These are phyloP conservation scores for Batillaria attramentaria DNA, from an alignment of 1,140 invertebrate genomes.

Conservation along the genomic window DNA sequence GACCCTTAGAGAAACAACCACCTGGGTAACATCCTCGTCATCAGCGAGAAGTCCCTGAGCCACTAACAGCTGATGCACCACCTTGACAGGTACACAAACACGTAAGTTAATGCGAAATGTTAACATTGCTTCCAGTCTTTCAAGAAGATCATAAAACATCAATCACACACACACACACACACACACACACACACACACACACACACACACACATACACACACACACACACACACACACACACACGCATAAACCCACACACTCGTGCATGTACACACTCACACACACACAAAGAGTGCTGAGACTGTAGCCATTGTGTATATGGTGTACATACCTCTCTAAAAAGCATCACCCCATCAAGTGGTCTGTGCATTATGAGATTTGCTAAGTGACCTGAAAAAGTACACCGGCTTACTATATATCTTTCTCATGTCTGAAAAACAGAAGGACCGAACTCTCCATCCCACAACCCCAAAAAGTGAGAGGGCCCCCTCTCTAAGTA, in stretches of 20 bases:
- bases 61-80: neutral
- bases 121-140: neutral
- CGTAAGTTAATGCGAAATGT: neutral
- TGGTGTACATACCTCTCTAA: neutral
- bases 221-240: conserved; percentile 17
- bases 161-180: neutral
- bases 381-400: neutral
- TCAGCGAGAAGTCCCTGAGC: neutral
- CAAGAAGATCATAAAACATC: neutral
- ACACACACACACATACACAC: neutral
- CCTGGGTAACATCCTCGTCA: neutral
- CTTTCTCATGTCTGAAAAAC: neutral
- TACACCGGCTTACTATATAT: neutral
- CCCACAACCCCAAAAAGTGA: neutral
- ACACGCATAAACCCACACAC: neutral
- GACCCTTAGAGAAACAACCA: neutral
- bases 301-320: neutral
- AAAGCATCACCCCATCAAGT: neutral
- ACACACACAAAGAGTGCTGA: neutral
- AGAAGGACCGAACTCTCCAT: neutral
- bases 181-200: neutral
- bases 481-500: neutral
- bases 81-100: neutral
- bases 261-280: neutral
- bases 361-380: neutral